phyloP scores from a whole-genome alignment of 2,113 vertebrate species.

The Chlamydotis undulata region DNA sequence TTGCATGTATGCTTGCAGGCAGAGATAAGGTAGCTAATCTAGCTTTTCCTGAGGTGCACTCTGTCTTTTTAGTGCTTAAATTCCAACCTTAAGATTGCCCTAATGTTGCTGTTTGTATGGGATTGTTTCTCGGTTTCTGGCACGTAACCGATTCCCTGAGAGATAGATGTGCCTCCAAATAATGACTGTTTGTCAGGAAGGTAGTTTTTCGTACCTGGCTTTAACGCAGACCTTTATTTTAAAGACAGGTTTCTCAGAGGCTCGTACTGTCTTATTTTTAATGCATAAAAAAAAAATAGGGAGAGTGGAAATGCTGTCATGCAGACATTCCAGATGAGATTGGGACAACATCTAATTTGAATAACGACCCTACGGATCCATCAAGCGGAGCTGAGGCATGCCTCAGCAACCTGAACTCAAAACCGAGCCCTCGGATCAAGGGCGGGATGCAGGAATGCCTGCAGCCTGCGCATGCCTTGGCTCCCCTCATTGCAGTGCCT shows the following conservation, averaged over 20 bases:
- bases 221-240: conserved; percentile 57
- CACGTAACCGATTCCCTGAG: neutral
- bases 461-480: neutral
- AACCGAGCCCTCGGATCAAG: neutral
- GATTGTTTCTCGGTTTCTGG: conserved; percentile 21
- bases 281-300: neutral
- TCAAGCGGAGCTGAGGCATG: conserved; percentile 54
- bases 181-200: conserved; percentile 62
- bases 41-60: conserved; percentile 38
- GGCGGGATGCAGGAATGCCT: neutral
- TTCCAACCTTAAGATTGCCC: conserved; percentile 21
- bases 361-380: conserved; percentile 30
- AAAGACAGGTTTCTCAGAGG: conserved; percentile 63
- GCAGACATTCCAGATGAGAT: conserved; percentile 23
- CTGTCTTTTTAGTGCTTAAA: conserved; percentile 47
- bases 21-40: conserved; percentile 61
- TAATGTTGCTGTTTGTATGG: conserved; percentile 23
- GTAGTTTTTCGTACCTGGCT: conserved; percentile 41
- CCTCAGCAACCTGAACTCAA: conserved; percentile 4
- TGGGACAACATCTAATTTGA: conserved; percentile 59
- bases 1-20: conserved; percentile 36
- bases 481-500: neutral
- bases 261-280: conserved; percentile 44
- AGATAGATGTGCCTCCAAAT: conserved; percentile 46
- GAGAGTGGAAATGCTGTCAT: neutral